Evolutionary conservation across 2,113 vertebrate species (phyloP).

Genomic region (Kryptolebias marmoratus): DNA sequence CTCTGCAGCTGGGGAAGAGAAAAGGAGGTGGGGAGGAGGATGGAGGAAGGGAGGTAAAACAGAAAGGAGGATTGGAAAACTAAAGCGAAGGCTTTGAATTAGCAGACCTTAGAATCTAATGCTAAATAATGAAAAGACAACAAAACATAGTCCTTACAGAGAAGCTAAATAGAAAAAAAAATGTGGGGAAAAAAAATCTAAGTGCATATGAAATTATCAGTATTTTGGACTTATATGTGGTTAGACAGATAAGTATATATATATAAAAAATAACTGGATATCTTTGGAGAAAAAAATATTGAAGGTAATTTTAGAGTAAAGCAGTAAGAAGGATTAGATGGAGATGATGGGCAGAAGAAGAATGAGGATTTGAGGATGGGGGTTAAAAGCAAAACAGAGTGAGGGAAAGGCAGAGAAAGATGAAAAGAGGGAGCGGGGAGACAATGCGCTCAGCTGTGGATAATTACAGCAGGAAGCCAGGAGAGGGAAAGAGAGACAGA

Average conservation of each 20-base stretch:
- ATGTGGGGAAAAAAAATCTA: conserved; percentile 1
- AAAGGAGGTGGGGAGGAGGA: conserved; percentile 44
- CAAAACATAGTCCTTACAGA: conserved; percentile 5
- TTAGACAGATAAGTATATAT: background rate
- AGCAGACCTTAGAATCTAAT: conserved; percentile 55
- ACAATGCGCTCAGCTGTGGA: conserved; percentile 82
- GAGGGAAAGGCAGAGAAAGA: conserved; percentile 71
- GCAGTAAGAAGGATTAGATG: conserved; percentile 36
- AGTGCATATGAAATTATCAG: background rate
- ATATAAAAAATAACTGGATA: conserved; percentile 11
- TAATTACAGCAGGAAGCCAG: conserved; percentile 82
- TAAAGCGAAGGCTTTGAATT: conserved; percentile 54
- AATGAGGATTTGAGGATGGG: conserved; percentile 57
- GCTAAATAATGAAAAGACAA: conserved; percentile 40
- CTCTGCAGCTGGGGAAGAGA: conserved; percentile 72
- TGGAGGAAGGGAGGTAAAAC: conserved; percentile 39
- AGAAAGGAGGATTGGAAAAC: conserved; percentile 52
- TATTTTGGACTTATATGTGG: no score
- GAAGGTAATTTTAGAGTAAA: conserved; percentile 45
- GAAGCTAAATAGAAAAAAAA: no score
- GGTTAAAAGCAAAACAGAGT: conserved; percentile 69
- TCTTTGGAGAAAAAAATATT: conserved; percentile 5
- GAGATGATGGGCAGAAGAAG: conserved; percentile 47
- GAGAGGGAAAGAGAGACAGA: conserved; percentile 66
- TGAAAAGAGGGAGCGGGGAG: conserved; percentile 73